Evolutionary conservation across 2,797 vertebrate species (phyloP).

Genomic region (Falco naumanni): DNA sequence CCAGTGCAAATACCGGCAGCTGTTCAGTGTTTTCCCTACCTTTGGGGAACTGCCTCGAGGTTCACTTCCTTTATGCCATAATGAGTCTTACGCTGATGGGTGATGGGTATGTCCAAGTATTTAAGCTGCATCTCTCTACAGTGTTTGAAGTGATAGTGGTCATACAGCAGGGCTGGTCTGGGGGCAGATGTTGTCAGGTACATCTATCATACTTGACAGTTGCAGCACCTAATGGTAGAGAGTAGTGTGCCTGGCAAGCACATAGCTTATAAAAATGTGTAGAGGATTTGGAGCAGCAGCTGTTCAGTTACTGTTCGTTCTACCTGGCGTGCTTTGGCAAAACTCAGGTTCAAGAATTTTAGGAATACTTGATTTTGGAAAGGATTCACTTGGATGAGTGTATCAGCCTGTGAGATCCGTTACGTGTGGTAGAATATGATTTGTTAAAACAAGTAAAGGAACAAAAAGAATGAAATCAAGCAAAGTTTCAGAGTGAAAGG

Average conservation of each 20-base stretch:
- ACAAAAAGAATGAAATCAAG: not conserved
- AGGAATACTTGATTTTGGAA: not conserved
- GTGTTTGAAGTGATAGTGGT: not conserved
- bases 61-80: not conserved
- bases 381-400: not conserved
- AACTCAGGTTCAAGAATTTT: not conserved
- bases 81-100: fast-evolving
- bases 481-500: not conserved
- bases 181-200: not conserved
- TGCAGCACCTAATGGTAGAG: not conserved
- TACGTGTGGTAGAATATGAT: not conserved
- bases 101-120: not conserved
- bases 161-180: not conserved
- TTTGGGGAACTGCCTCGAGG: not conserved
- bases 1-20: not conserved
- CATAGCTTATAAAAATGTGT: not conserved
- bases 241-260: not conserved
- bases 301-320: not conserved
- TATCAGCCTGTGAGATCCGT: not conserved
- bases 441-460: not conserved
- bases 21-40: not conserved
- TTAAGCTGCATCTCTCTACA: not conserved
- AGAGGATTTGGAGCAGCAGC: not conserved
- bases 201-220: not conserved
- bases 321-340: not conserved